Conservation (phyloP, 2,797 vertebrate genomes). For the Borostomias antarcticus region DNA sequence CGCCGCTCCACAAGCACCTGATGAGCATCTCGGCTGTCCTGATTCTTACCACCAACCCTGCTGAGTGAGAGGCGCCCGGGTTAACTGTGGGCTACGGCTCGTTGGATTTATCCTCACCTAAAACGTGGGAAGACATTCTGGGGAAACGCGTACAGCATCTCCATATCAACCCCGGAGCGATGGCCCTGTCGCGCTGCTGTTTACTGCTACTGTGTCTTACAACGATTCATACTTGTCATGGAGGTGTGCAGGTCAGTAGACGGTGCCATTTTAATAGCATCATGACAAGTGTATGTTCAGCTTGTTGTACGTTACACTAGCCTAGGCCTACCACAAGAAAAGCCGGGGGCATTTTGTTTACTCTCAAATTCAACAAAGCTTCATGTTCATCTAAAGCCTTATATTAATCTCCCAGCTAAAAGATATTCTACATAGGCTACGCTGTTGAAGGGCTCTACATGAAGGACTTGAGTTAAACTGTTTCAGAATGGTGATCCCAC, state of each 20-base stretch:
- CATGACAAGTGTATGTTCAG: neutral
- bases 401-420: too few species aligned
- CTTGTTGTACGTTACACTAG: too few species aligned
- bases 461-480: too few species aligned
- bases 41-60: neutral
- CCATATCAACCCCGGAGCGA: conserved; percentile 37
- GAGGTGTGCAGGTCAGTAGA: conserved; percentile 69
- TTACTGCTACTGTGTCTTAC: conserved; percentile 72
- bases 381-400: too few species aligned
- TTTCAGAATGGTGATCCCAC: too few species aligned
- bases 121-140: neutral
- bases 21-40: conserved; percentile 53
- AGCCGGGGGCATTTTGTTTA: too few species aligned
- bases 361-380: too few species aligned
- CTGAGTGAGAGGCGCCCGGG: neutral
- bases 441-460: too few species aligned
- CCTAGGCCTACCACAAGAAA: too few species aligned
- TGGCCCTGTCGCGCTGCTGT: conserved; percentile 66
- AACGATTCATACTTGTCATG: conserved; percentile 56
- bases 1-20: conserved; percentile 53
- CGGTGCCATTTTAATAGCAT: neutral
- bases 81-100: conserved; percentile 6
- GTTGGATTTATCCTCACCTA: neutral
- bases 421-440: too few species aligned
- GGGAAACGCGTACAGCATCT: conserved; percentile 6